These are phyloP conservation scores for Aphidoletes aphidimyza DNA, from an alignment of 2,888 invertebrate genomes.

Conservation along the genomic window DNA sequence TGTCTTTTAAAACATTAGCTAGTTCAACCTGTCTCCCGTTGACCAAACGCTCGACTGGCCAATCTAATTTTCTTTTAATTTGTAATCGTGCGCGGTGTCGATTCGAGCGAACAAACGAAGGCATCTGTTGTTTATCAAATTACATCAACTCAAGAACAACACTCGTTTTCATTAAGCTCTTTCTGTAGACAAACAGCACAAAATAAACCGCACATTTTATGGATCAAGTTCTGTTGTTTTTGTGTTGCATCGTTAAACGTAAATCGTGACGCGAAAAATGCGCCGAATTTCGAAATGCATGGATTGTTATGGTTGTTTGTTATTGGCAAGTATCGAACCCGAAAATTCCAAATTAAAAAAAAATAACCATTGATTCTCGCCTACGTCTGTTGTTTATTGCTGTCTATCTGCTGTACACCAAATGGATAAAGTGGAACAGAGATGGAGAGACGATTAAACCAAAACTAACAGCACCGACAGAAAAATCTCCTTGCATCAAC, in stretches of 20 bases:
- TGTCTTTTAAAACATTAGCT: too few species aligned
- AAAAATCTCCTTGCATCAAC: neutral
- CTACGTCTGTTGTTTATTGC: neutral
- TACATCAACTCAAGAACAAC: neutral
- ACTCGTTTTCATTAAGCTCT: neutral
- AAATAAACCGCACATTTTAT: slow-evolving; percentile 18
- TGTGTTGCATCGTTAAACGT: neutral
- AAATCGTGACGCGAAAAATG: slow-evolving; percentile 36
- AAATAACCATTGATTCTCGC: slow-evolving; percentile 29
- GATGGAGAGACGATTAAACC: neutral
- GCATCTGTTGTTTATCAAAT: slow-evolving; percentile 11
- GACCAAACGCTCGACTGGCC: neutral
- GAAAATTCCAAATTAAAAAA: neutral
- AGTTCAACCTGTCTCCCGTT: neutral
- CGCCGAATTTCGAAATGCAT: slow-evolving; percentile 31
- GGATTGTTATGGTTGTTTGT: neutral
- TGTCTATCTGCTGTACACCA: neutral
- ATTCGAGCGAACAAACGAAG: neutral
- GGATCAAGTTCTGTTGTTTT: too few species aligned
- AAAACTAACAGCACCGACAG: neutral
- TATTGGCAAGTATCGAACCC: slow-evolving; percentile 3
- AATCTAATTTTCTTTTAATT: slow-evolving; percentile 36
- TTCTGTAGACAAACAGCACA: neutral
- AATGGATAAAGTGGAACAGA: too few species aligned
- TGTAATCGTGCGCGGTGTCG: too few species aligned